Evolutionary conservation across 64 coral and sea anemone genomes (phyloP).

Genomic region (Cladopsammia gracilis): DNA sequence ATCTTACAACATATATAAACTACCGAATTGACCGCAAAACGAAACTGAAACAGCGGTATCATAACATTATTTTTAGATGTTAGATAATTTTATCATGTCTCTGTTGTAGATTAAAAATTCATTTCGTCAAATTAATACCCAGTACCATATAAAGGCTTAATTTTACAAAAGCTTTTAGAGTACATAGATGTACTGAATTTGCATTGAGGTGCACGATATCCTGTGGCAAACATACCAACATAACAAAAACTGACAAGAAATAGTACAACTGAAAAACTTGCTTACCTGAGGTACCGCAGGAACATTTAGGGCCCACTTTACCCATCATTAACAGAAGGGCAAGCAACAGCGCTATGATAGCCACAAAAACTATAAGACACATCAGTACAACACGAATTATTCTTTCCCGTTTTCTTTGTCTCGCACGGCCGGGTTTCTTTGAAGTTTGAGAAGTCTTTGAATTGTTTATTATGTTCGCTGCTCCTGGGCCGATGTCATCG

Average conservation of each 20-base stretch:
- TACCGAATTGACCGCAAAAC: background rate
- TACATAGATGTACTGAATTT: background rate
- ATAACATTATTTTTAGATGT: background rate
- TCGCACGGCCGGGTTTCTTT: background rate
- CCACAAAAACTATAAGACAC: slow-evolving; percentile 54
- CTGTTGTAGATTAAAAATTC: background rate
- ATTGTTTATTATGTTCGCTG: background rate
- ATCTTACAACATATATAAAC: no score
- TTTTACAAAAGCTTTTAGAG: background rate
- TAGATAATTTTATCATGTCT: background rate
- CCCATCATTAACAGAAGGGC: slow-evolving; percentile 40
- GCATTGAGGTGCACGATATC: background rate
- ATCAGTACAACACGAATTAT: background rate
- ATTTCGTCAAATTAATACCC: background rate
- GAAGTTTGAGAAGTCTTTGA: background rate
- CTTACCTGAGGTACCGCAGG: slow-evolving; percentile 39
- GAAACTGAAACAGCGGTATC: background rate
- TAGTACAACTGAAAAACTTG: background rate
- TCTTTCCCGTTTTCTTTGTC: background rate
- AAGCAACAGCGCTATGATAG: slow-evolving; percentile 45
- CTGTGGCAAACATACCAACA: background rate
- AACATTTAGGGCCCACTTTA: slow-evolving; percentile 38
- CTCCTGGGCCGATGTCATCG: background rate
- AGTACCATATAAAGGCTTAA: background rate
- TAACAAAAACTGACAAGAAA: background rate